Base-by-base conservation (phyloP, 1,140 invertebrate species). In the Tetraneura akinire region DNA sequence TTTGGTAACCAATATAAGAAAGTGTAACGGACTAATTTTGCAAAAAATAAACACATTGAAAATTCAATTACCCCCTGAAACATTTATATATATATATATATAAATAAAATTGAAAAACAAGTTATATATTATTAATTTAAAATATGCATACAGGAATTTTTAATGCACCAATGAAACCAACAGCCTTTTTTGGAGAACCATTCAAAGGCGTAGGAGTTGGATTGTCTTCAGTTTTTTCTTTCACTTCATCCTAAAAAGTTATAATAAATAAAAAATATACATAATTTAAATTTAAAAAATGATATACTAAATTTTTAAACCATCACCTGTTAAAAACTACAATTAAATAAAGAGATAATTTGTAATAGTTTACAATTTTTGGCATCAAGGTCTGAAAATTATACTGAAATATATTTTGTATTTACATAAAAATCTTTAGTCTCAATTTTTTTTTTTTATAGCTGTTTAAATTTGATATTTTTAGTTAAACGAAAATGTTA, bases 11-110 rank as follows among this genome's bases (percentile, higher is more conserved):
- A 99, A 85, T 94, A 98, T 14, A 98, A 89, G 87, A 98, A 98
- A 80, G 96, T 98, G 85, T 99, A 98, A 85, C 93, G 96, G 74
- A 98, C 96, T 9, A 98, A 88, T 87, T 98, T 99, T n/a, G 96
- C 94, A 87, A 98, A 99, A 86, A 98, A 98, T 47, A 99, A 87
- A 51, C 94, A 95, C 3, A 98, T 84, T 0, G 96, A 96, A 87
- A 95, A 99, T 86, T 98, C 96, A 5, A 97, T 84, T 1, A 99
- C 97, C 26, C 97, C 96, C 90, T 91, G 84, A 78, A 89, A 81
- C 11, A 57, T 13, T 32, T 45, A 81, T 47, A 68, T 3, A n/a
- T 10, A 0, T 9, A 42, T 55, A 16, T 23, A 0, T 2, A 32
- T 53, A 64, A 82, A 42, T 78, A 16, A n/a, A 32, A n/a, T 37